Evolutionary conservation across 1,140 invertebrate species (phyloP).

Genomic region (Orchesella cincta): DNA sequence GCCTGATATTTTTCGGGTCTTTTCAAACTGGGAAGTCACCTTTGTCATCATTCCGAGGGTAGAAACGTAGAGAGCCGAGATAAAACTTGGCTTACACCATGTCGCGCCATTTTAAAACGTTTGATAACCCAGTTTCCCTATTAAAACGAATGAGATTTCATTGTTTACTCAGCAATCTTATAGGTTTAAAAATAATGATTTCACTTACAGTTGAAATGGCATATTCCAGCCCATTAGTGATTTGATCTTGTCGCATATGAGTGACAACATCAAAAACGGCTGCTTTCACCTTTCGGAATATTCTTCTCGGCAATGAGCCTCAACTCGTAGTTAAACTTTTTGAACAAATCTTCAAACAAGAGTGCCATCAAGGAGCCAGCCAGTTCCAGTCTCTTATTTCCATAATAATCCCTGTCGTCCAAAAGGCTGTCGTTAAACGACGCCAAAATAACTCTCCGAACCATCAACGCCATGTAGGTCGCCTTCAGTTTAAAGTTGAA

Average conservation of each 20-base stretch:
- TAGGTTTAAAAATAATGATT: neutral
- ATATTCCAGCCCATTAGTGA: slow-evolving; percentile 88
- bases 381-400: slow-evolving; percentile 96
- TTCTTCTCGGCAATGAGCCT: slow-evolving; percentile 94
- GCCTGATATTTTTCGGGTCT: slow-evolving; percentile 96
- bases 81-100: slow-evolving; percentile 96
- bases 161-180: neutral
- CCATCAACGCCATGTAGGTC: slow-evolving; percentile 89
- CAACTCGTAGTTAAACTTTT: slow-evolving; percentile 86
- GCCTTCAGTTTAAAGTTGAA: slow-evolving; percentile 84
- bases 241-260: slow-evolving; percentile 91
- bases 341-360: slow-evolving; percentile 99
- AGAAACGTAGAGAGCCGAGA: slow-evolving; percentile 96
- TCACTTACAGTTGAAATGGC: slow-evolving; percentile 85
- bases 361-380: slow-evolving; percentile 92
- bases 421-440: slow-evolving; percentile 75
- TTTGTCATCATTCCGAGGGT: slow-evolving; percentile 99
- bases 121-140: slow-evolving; percentile 98
- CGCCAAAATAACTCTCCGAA: slow-evolving; percentile 84
- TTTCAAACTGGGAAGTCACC: slow-evolving; percentile 99
- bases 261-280: slow-evolving; percentile 96
- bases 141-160: slow-evolving; percentile 35
- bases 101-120: slow-evolving; percentile 97
- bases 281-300: slow-evolving; percentile 93
- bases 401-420: slow-evolving; percentile 98